Evolutionary conservation across 2,113 vertebrate species (phyloP).

Genomic region (Danionella cerebrum): DNA sequence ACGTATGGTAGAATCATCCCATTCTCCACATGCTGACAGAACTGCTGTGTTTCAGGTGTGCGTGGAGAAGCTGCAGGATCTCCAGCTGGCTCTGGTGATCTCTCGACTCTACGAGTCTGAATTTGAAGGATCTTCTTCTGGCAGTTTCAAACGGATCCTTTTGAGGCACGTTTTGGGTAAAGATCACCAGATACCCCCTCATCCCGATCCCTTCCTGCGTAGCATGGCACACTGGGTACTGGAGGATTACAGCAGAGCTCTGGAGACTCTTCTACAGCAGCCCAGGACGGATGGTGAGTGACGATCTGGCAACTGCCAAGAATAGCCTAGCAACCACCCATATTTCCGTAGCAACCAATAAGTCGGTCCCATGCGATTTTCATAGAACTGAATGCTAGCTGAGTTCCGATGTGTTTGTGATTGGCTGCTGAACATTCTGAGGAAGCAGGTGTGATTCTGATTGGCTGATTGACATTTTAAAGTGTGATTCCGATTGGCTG

Average conservation of each 20-base stretch:
- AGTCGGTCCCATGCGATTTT: too few species aligned
- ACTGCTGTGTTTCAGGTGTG: constrained; percentile 70
- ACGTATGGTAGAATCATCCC: too few species aligned
- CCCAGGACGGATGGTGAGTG: constrained; percentile 33
- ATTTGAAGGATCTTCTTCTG: constrained; percentile 82
- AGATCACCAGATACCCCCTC: constrained; percentile 57
- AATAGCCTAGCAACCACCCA: too few species aligned
- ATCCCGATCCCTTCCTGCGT: constrained; percentile 83
- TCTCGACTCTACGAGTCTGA: constrained; percentile 88
- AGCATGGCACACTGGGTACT: constrained; percentile 97
- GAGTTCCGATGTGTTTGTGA: too few species aligned
- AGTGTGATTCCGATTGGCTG: too few species aligned
- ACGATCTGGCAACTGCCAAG: too few species aligned
- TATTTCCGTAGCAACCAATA: too few species aligned
- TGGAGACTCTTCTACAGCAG: constrained; percentile 85
- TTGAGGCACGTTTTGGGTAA: constrained; percentile 80
- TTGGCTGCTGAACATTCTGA: too few species aligned
- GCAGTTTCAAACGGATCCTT: constrained; percentile 85
- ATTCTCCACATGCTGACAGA: background rate
- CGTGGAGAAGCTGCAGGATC: constrained; percentile 89
- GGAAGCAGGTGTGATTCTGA: too few species aligned
- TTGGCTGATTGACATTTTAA: too few species aligned
- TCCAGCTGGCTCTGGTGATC: constrained; percentile 91
- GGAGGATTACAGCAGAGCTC: constrained; percentile 82
- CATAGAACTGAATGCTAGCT: too few species aligned